Base-by-base conservation (phyloP, 2,113 vertebrate genomes). In the Dolichotis patagonum region DNA sequence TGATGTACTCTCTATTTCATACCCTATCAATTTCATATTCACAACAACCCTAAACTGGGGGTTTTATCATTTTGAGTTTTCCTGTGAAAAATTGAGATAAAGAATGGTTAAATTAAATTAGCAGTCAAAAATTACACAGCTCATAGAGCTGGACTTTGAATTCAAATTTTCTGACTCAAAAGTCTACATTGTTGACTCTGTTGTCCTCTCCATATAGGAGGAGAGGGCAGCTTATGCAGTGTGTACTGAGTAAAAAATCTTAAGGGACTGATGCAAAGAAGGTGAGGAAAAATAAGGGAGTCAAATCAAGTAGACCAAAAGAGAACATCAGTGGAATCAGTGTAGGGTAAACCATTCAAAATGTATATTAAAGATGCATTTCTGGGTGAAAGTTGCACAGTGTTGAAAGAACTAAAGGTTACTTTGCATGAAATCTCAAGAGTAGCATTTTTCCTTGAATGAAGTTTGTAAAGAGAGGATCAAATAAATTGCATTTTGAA, bases 381-480 rank as follows among this genome's bases (percentile, higher is more conserved):
- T 30, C 46, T 93, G 75, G 9, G 17, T 82, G 26, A 82, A 95
- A 85, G 11, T 60, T 43, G 71, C 80, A 49, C 35, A 65, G n/a
- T 41, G 54, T 46, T 77, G 38, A 67, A 62, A 71, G 43, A 92
- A 5, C 35, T 94, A 20, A 83, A 6, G 1, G 49, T 96, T 69
- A 67, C 46, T 94, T 67, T 88, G 58, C 11, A 22, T 41, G 82
- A 91, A 92, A 90, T n/a, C 7, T 6, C n/a, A n/a, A 4, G 28
- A 85, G 35, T 62, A 58, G n/a, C 6, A 4, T 78, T 97, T 97
- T 96, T 92, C 69, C 46, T 84, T 69, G 19, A 69, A 83, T 60
- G 5, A 92, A 85, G 38, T 32, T 67, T 82, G 4, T 83, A 86
- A 67, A 89, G 26, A 22, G 7, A 93, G 75, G 19, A 91, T 38